phyloP scores from a whole-genome alignment of 2,888 invertebrate genomes.

The Apomyelois bistriatella region DNA sequence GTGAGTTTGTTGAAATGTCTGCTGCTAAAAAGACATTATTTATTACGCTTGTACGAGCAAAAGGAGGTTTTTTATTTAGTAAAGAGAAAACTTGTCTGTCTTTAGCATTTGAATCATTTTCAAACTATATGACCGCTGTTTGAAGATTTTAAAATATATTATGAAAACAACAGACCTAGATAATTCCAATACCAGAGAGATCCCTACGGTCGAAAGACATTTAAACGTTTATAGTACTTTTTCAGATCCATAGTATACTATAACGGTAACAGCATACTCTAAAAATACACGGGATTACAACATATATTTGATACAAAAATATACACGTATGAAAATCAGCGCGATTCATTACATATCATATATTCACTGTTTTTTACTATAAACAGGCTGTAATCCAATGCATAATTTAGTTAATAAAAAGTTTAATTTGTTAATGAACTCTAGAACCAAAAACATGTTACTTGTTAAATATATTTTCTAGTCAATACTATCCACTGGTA shows the following conservation, averaged over 20 bases:
- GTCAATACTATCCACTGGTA: not conserved
- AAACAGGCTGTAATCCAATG: not conserved
- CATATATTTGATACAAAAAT: not conserved
- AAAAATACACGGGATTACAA: not conserved
- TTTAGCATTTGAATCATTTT: too few relatives aligned
- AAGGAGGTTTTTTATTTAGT: too few relatives aligned
- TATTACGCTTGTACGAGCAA: too few relatives aligned
- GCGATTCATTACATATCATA: too few relatives aligned
- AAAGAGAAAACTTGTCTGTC: too few relatives aligned
- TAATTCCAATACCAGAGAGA: not conserved
- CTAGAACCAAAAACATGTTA: not conserved
- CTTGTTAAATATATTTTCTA: not conserved
- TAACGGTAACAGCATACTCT: not conserved
- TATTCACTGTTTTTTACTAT: too few relatives aligned
- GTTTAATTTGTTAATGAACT: not conserved
- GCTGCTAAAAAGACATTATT: too few relatives aligned
- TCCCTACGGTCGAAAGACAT: not conserved
- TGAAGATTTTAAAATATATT: too few relatives aligned
- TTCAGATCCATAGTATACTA: too few relatives aligned
- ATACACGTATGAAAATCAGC: not conserved
- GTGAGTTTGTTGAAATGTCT: too few relatives aligned
- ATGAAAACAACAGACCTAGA: too few relatives aligned
- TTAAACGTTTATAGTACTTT: not conserved
- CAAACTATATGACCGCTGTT: too few relatives aligned
- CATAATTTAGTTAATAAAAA: not conserved